Evolutionary conservation across 2,113 vertebrate species (phyloP).

Genomic region (Galbula dea): DNA sequence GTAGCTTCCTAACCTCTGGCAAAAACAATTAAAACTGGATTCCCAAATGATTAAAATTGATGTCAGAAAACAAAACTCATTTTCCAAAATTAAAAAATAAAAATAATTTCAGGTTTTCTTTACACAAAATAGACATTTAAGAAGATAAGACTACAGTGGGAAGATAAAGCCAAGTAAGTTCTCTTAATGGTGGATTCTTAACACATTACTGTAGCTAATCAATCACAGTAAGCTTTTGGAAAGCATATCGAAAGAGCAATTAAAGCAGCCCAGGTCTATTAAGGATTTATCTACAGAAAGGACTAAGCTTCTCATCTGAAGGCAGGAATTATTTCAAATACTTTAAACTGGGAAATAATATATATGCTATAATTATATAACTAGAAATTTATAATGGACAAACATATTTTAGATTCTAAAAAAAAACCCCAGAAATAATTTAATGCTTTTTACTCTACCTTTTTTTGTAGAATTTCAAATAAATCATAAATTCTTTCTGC

Average conservation of each 20-base stretch:
- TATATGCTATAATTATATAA: neutral
- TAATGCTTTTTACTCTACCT: neutral
- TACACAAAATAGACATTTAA: neutral
- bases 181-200: neutral
- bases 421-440: fast-evolving
- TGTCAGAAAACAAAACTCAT: neutral
- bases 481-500: neutral
- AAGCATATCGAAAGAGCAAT: neutral
- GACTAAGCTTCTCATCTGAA: neutral
- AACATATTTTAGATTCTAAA: neutral
- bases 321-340: neutral
- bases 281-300: neutral
- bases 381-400: neutral
- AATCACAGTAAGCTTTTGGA: neutral
- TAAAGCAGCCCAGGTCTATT: neutral
- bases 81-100: neutral
- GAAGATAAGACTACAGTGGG: neutral
- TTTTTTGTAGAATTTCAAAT: neutral
- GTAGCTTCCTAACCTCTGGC: neutral
- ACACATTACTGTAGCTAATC: neutral
- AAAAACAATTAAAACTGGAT: neutral
- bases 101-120: neutral
- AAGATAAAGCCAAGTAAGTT: neutral
- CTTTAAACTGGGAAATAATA: neutral
- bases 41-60: neutral